Conservation (phyloP, 2,888 invertebrate species). For the Malachius bipustulatus region DNA sequence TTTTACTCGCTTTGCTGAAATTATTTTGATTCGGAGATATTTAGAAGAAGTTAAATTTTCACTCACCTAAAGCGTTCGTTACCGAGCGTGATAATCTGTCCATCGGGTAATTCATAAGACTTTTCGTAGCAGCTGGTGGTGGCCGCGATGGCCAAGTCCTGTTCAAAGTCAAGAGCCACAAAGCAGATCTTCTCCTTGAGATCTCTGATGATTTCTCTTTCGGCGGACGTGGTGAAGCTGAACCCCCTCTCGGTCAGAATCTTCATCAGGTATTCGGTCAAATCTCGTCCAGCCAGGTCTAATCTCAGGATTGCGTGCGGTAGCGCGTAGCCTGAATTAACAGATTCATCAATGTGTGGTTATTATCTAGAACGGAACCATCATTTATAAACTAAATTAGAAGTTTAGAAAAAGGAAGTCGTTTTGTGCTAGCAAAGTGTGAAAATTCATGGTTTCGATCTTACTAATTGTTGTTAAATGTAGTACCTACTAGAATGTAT, state of each 20-base stretch:
- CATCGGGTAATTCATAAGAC: conserved; percentile 38
- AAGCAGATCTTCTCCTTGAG: conserved; percentile 62
- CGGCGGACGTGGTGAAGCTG: conserved; percentile 36
- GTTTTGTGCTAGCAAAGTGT: too few relatives aligned
- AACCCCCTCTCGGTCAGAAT: conserved; percentile 36
- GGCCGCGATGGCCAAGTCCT: conserved; percentile 43
- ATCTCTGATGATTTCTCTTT: conserved; percentile 35
- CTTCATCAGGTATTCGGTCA: conserved; percentile 37
- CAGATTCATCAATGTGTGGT: too few relatives aligned
- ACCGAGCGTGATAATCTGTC: conserved; percentile 46
- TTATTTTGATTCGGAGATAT: too few relatives aligned
- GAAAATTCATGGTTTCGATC: too few relatives aligned
- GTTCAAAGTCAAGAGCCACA: conserved; percentile 52
- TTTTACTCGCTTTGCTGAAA: too few relatives aligned
- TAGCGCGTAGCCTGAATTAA: conserved; percentile 32
- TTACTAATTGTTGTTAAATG: too few relatives aligned
- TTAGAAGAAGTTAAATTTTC: too few relatives aligned
- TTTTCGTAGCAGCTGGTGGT: conserved; percentile 57
- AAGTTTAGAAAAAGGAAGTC: too few relatives aligned
- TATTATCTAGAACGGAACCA: too few relatives aligned
- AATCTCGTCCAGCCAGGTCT: conserved; percentile 35
- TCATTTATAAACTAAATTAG: too few relatives aligned
- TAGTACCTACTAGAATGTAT: too few relatives aligned
- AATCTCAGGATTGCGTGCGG: conserved; percentile 36
- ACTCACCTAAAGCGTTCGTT: conserved; percentile 51